Conservation (phyloP, 2,113 vertebrate genomes). For the Symphodus melops region DNA sequence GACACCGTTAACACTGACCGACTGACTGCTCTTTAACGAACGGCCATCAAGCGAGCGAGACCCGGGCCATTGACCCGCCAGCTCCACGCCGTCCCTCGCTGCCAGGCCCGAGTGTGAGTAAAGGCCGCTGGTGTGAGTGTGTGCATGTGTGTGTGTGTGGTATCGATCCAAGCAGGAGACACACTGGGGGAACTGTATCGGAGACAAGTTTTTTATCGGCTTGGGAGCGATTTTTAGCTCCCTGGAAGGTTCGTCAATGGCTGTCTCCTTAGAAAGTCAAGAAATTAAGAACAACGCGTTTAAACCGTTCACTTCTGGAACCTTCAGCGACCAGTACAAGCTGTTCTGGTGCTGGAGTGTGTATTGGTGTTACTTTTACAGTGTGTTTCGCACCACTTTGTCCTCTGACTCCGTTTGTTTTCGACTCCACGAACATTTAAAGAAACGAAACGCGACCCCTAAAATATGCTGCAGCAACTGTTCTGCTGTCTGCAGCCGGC, state of each 20-base stretch:
- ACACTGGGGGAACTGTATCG: constrained; percentile 39
- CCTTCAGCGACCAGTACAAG: background rate
- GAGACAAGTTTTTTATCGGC: constrained; percentile 38
- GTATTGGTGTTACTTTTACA: constrained; percentile 15
- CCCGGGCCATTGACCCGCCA: constrained; percentile 71
- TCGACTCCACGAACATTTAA: constrained; percentile 23
- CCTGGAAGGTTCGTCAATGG: background rate
- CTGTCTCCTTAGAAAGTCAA: no score
- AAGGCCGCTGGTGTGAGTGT: constrained; percentile 45
- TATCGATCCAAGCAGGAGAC: constrained; percentile 65
- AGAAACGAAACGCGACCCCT: constrained; percentile 1
- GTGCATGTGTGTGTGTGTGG: constrained; percentile 13
- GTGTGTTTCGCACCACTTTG: constrained; percentile 13
- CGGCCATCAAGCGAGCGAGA: constrained; percentile 60
- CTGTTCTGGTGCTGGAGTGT: background rate
- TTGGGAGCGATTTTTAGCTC: constrained; percentile 27
- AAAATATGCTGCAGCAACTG: constrained; percentile 49
- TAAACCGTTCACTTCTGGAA: background rate
- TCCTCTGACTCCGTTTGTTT: constrained; percentile 24
- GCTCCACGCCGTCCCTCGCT: constrained; percentile 58
- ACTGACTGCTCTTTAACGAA: constrained; percentile 76
- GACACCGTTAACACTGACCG: constrained; percentile 72
- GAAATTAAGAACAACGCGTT: background rate
- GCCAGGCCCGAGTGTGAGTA: constrained; percentile 56
- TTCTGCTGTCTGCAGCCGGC: constrained; percentile 17